phyloP scores from a whole-genome alignment of 2,113 vertebrate species.

The Serilophus lunatus region DNA sequence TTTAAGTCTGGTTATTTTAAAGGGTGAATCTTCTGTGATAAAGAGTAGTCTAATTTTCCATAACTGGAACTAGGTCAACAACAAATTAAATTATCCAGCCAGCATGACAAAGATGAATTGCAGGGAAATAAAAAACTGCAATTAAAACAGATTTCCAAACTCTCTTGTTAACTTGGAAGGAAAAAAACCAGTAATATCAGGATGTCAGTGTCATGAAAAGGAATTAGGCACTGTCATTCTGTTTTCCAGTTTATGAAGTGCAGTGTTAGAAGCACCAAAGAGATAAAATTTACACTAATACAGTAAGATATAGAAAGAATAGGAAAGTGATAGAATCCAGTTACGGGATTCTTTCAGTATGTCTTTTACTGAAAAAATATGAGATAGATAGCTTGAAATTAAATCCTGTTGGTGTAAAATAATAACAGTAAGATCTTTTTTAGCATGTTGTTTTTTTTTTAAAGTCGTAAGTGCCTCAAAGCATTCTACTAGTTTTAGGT shows the following conservation, averaged over 20 bases:
- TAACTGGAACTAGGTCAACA: constrained; percentile 26
- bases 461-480: background rate
- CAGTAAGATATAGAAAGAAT: background rate
- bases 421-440: background rate
- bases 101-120: background rate
- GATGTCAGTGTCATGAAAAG: background rate
- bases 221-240: background rate
- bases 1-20: background rate
- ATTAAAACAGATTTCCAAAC: background rate
- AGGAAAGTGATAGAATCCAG: background rate
- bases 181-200: background rate
- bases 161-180: background rate
- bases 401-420: background rate
- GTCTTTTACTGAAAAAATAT: background rate
- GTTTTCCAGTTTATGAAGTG: background rate
- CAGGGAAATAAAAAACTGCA: background rate
- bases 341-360: background rate
- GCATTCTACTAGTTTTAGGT: background rate
- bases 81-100: background rate
- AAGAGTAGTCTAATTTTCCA: background rate
- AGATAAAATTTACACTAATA: background rate
- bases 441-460: background rate
- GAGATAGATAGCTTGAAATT: background rate
- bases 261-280: background rate
- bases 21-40: background rate